Evolutionary conservation across 2,797 vertebrate genomes (phyloP).

Genomic region (Poecilia picta): DNA sequence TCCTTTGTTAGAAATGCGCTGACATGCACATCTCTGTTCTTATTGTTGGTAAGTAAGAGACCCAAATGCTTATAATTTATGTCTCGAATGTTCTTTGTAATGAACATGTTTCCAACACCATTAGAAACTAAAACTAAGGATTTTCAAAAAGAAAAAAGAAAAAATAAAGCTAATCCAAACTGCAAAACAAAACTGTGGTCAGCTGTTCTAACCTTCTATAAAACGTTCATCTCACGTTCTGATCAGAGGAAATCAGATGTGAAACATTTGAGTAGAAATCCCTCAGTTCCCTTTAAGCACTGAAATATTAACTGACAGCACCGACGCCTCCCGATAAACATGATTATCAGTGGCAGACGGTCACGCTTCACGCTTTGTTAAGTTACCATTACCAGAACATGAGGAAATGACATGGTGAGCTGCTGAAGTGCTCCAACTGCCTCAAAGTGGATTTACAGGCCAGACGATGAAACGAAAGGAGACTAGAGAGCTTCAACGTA

Average conservation of each 20-base stretch:
- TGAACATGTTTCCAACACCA: no score
- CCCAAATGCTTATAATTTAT: no score
- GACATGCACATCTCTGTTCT: no score
- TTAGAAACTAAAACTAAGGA: no score
- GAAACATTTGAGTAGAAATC: not conserved
- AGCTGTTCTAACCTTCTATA: not conserved
- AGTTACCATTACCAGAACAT: not conserved
- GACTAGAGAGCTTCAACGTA: conserved; percentile 68
- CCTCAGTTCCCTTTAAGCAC: not conserved
- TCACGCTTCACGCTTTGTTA: not conserved
- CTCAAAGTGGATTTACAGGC: not conserved
- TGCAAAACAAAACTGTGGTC: no score
- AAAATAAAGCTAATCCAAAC: no score
- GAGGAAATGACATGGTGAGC: not conserved
- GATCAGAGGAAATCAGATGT: not conserved
- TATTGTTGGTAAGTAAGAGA: no score
- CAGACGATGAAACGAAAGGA: not conserved
- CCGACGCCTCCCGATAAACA: no score
- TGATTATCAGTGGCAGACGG: not conserved
- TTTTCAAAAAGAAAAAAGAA: no score
- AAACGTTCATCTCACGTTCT: not conserved
- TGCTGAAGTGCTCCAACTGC: not conserved
- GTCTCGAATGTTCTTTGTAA: no score
- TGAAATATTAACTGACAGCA: not conserved
- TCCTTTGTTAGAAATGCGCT: no score